Base-by-base conservation (phyloP, 2,113 vertebrate genomes). In the Saccopteryx bilineata region DNA sequence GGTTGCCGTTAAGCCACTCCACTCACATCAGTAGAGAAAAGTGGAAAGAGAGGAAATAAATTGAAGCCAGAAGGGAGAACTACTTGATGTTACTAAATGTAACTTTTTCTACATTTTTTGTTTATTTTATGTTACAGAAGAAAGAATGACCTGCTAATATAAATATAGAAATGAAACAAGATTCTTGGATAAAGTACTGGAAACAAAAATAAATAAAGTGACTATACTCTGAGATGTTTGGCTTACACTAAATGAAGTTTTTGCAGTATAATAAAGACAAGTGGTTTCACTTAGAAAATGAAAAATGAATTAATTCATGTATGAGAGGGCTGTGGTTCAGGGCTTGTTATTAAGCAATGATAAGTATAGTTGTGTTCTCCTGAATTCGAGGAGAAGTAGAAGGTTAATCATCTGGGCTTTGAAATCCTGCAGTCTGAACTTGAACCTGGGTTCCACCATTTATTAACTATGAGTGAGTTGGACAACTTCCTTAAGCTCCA, bases 201-300 rank as follows among this genome's bases (percentile, higher is more conserved):
- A 78, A 95, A 93, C 26, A 72, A 82, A 78, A 86, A 84, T 33
- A 86, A 75, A 72, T 75, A 83, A 89, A 89, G 26, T 80, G n/a
- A 58, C 21, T 33, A 48, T 46, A 84, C 5, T 58, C 50, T 83
- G 72, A 56, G 74, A n/a, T 17, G 48, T 72, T 69, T 76, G 85
- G 48, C 14, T 91, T 60, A 81, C 39, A 65, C 69, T 28, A 26
- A 83, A 65, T 81, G 13, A 95, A 66, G 60, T 94, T 96, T 76
- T 72, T n/a, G 10, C 1, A 61, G 18, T 46, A 50, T 81, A 84
- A 92, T 87, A 69, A 87, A 80, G 60, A 46, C 71, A 92, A 82
- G 3, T 18, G 58, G 54, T 31, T 83, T 83, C 68, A 87, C 48
- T 61, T 95, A 76, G 15, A 76, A 78, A 95, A 82, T 76, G 33